Base-by-base conservation (phyloP, 1,140 invertebrate species). In the Brachystomella parvula region DNA sequence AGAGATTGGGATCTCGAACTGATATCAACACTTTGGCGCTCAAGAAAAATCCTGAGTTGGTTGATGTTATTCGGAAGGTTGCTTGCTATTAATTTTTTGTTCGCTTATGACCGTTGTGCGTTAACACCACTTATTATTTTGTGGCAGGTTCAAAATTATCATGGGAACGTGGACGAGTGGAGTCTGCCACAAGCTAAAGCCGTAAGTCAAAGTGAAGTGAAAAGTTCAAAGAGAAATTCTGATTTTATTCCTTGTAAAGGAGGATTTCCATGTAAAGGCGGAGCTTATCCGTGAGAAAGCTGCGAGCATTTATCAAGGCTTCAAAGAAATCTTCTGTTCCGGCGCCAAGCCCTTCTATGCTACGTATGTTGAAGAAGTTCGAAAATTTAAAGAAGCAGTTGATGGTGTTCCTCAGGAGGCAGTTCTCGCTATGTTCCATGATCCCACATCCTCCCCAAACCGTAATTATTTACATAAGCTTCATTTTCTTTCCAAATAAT, bases 11-110 rank as follows among this genome's bases (percentile, higher is more conserved):
- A 58, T 58, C 21, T 63, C 68, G 69, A 63, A 33, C 26, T 31
- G 33, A 47, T 30, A 30, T 57, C 28, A 3, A 56, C 71, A 21
- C 64, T 78, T 77, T 77, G 78, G 73, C 74, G 76, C 76, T 94
- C 30, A 85, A 92, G 72, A 93, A 92, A 72, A 88, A 94, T 80
- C 87, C 90, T 0, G 83, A 87, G 63, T 84, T 90, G 65, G 83
- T 94, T 61, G 85, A 89, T 73, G 92, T 80, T 35, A 78, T 82
- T 30, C 77, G 78, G 74, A 81, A 78, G 75, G 79, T 81, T n/a
- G n/a, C n/a, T n/a, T n/a, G 72, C 74, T 61, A 29, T 61, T 44
- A 26, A 58, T 29, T 24, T 24, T 62, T 28, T n/a, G 21, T 24
- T 44, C 24, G n/a, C n/a, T n/a, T n/a, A n/a, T n/a, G n/a, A n/a